Evolutionary conservation across 2,888 invertebrate species (phyloP), one percentile per base, ranked within the genome.

Genomic region (Nemurella pictetii): DNA sequence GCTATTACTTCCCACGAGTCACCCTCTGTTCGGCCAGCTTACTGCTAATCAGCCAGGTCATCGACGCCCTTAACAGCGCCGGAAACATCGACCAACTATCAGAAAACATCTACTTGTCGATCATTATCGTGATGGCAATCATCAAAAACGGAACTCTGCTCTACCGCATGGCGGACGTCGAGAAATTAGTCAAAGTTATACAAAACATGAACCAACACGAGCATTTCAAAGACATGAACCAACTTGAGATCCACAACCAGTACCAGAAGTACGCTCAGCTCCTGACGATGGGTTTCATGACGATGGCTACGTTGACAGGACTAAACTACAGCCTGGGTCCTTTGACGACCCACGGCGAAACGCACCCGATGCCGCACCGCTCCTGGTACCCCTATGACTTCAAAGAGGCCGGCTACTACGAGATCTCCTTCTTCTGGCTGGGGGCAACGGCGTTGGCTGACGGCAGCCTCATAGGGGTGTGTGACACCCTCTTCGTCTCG

Each of bases 401-500:
- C 30, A 80, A 7, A 9, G 32, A 4, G 29, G 29, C 27, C 29
- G 28, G 28, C 29, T 30, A 80, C 80, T 80, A 80, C 30, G 28
- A 80, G 30, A 26, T 80, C 3, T 30, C 80, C 9, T 80, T 29
- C 30, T 29, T 20, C n/a, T 80, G 80, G 80, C 32, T 80, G 12
- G 28, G 5, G 12, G 12, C 5, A 25, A 30, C 80, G 7, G 80
- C 80, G 5, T 0, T 80, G 5, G 25, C 80, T 0, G 32, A 80
- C 80, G 32, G 80, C 9, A 29, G 2, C 30, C 32, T 80, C 32
- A 80, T 80, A 7, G 32, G 80, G 0, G 29, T 80, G n/a, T 80
- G 80, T 80, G 80, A 80, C 80, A 30, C 30, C 20, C 29, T 80
- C n/a, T 80, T 80, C 80, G 29, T 80, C 30, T 80, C 80, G n/a